Base-by-base conservation (phyloP, 2,888 invertebrate genomes). In the Callyntrura sp. region DNA sequence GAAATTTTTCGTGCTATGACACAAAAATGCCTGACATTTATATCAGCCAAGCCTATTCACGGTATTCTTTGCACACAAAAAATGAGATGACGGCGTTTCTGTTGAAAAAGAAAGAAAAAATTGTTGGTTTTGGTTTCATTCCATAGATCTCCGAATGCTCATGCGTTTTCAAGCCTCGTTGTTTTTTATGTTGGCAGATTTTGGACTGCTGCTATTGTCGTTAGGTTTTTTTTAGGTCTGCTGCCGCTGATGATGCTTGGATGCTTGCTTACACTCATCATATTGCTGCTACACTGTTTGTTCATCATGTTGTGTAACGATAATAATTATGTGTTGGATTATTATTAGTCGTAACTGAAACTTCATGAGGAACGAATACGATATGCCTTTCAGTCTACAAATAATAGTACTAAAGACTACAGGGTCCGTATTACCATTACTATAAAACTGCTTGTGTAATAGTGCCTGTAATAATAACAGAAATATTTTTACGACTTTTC, bases 141-240 rank as follows among this genome's bases (percentile, higher is more conserved):
- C 60, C 76, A 76, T 76, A 28, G 23, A 73, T 73, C 45, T 8
- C 3, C 45, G 17, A 73, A 85, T 85, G 85, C 85, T 85, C 85
- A 85, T 85, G 85, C 85, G 85, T 85, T 85, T 73, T 73, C 76
- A 76, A 76, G 17, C 73, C 20, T 85, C 43, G 60, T 85, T 85
- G 76, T 76, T 76, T 85, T 81, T 76, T 62, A 76, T 76, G 70
- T 62, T 85, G 51, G 84, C 73, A 57, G 55, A 84, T 73, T 70
- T 60, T 79, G 79, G 70, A 62, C 43, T 76, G 65, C 43, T 62
- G 65, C 12, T 73, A 51, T 73, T 73, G 73, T 73, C 73, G 48
- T 73, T 70, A 70, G 43, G 0, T 70, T 70, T 68, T 28, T 25
- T 68, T 68, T 51, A 14, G 51, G 68, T 70, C 70, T 70, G 20